These are phyloP conservation scores for Neosilurus hyrtlii DNA, from an alignment of 2,797 vertebrate genomes.

Conservation along the genomic window DNA sequence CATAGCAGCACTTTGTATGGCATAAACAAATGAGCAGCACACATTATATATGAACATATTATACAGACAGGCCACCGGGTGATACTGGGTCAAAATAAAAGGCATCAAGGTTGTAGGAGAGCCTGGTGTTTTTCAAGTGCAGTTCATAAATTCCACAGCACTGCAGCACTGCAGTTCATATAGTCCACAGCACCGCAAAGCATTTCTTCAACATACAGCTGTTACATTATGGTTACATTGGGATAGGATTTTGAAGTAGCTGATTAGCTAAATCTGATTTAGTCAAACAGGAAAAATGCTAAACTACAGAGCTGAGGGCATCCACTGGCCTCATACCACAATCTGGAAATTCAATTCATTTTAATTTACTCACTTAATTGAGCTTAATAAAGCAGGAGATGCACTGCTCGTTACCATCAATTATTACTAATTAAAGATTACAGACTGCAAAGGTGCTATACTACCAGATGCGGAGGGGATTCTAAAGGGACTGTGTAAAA, in stretches of 20 bases:
- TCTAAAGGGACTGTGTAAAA: neutral
- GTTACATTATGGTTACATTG: neutral
- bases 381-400: neutral
- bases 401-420: neutral
- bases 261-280: neutral
- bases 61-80: neutral
- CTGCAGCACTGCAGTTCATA: neutral
- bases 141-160: no score
- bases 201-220: neutral
- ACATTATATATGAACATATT: slow-evolving; percentile 12
- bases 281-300: slow-evolving; percentile 6
- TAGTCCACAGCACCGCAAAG: slow-evolving; percentile 16
- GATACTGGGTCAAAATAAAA: neutral
- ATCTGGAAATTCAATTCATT: neutral
- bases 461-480: neutral
- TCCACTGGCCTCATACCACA: neutral
- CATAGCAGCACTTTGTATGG: slow-evolving; percentile 10
- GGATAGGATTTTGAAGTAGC: neutral
- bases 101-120: slow-evolving; percentile 6
- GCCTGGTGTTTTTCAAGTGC: slow-evolving; percentile 12
- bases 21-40: slow-evolving; percentile 27
- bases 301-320: neutral
- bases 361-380: neutral
- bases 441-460: neutral
- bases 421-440: slow-evolving; percentile 9